Base-by-base conservation (phyloP, 2,113 vertebrate genomes). In the Rallus limicola region DNA sequence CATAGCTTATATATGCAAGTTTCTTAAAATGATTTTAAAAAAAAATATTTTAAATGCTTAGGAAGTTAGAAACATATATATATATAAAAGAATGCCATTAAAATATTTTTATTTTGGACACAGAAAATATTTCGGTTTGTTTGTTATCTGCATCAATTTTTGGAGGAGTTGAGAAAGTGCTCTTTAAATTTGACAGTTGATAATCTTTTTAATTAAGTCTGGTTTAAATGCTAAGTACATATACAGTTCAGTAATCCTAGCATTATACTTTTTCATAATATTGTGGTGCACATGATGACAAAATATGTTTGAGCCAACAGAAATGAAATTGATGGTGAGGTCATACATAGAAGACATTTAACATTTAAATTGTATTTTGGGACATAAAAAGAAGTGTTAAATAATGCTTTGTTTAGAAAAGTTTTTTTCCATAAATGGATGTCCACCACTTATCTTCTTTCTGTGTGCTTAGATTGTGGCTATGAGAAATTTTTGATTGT, bases 221-320 rank as follows among this genome's bases (percentile, higher is more conserved):
- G 42, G 11, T 58, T 79, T 42, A 88, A 93, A 63, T 23, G 3
- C 10, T 82, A 58, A 50, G 13, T 36, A 40, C n/a, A 36, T 36
- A 63, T 2, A 63, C 10, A 50, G 13, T 76, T 71, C 31, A 65
- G 11, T 50, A 63, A 76, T 25, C 4, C 7, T 38, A 63, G 80
- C 67, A 16, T 7, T 34, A 10, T 5, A 55, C 7, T 5, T 44
- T 59, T 90, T 38, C 48, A 4, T n/a, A 68, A 11, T 60, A 46
- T 20, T 56, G 6, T 1, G 2, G 7, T 44, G 1, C 34, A 56
- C 6, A 1, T 13, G 2, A 13, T 74, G 25, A 28, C 18, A 53
- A 85, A 78, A n/a, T 60, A 52, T 17, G 5, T 11, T 11, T 74
- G 5, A 74, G 16, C 10, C 12, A 70, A 56, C 11, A 82, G 16